Evolutionary conservation across 2,113 vertebrate species (phyloP).

Genomic region (Dasyornis broadbenti): DNA sequence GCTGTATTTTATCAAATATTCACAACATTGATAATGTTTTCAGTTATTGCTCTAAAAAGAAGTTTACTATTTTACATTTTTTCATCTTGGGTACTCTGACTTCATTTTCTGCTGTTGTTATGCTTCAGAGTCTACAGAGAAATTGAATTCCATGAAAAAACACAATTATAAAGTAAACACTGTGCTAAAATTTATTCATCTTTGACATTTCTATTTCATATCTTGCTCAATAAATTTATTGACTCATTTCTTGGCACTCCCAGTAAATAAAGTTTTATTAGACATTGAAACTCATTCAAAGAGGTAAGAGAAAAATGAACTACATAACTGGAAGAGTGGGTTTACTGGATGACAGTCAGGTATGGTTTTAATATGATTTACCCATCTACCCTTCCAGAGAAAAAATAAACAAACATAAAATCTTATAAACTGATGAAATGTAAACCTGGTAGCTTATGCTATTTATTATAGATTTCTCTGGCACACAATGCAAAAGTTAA

Average conservation of each 20-base stretch:
- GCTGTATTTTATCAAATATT: neutral
- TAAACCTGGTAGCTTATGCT: neutral
- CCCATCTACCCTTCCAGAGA: neutral
- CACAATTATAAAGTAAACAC: constrained; percentile 28
- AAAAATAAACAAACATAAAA: neutral
- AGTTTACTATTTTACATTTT: neutral
- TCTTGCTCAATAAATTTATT: constrained; percentile 24
- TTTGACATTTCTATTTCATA: constrained; percentile 45
- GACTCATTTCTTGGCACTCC: neutral
- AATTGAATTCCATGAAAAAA: constrained; percentile 23
- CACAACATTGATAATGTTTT: neutral
- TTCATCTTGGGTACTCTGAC: neutral
- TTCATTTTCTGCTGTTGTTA: constrained; percentile 1
- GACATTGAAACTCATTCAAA: constrained; percentile 7
- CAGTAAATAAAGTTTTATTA: constrained; percentile 37
- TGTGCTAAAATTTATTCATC: constrained; percentile 20
- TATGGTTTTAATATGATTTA: neutral
- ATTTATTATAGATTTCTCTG: neutral
- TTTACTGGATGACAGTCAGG: neutral
- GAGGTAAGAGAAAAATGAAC: neutral
- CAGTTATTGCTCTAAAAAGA: neutral
- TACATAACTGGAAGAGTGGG: neutral
- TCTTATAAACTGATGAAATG: neutral
- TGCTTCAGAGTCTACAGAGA: neutral
- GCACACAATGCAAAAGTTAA: neutral